Base-by-base conservation (phyloP, 2,888 invertebrate species). In the Netelia melanura region DNA sequence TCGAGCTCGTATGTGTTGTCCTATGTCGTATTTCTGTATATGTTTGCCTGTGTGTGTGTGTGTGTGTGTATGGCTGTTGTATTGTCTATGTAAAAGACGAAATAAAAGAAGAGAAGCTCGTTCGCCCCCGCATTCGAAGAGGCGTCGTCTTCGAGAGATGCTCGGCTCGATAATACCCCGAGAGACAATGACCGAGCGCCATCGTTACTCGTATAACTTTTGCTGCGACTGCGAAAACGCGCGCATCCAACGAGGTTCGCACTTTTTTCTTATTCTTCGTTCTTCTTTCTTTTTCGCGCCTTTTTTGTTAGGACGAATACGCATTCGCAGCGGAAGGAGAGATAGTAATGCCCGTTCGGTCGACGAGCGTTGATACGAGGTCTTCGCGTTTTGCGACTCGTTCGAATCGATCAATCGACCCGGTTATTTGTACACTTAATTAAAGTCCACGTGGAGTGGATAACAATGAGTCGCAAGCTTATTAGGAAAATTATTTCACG, bases 181-280 rank as follows among this genome's bases (percentile, higher is more conserved):
- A 77, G 88, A 91, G 91, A 91, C 91, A 91, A 91, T 91, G 91
- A 92, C 92, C 91, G 90, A 90, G 89, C 90, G 89, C 89, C 90
- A 89, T 91, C 91, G 90, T 91, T 91, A 91, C 89, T 89, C 87
- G 86, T 82, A 85, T 82, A 80, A 72, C 72, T 81, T 82, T 48
- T 71, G 68, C 76, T 62, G 70, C 71, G 84, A 84, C 75, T 80
- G 81, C 61, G 79, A 81, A 90, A 90, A 90, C 85, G 87, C 88
- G 87, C 89, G 86, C 58, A 86, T 88, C 88, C 68, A 44, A 75
- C 78, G 62, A 78, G 68, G 17, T 44, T 80, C 65, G 38, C 76
- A 75, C 76, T 38, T 76, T 65, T 56, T 65, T 43, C 17, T 62
- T 71, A 23, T 21, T 38, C 65, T 44, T 72, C 52, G 58, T 67